A percentile compares a stretch with the other conserved stretches of the same genome.
Evolutionary conservation across 2,888 invertebrate genomes (phyloP).

Genomic region (Lapara coniferarum): DNA sequence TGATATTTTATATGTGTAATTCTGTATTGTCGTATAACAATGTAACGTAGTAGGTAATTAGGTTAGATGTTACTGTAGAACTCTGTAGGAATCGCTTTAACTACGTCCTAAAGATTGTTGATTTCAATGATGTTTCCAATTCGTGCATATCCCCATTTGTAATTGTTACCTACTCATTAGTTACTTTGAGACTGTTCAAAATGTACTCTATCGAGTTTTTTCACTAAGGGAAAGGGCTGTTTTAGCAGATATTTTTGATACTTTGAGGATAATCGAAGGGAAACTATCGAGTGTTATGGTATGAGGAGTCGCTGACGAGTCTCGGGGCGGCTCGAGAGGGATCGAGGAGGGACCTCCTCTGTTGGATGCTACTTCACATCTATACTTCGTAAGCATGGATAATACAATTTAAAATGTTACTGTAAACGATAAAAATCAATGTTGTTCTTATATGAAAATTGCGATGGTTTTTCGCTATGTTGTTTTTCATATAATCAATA

Average conservation of each 20-base stretch:
- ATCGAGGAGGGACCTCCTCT: conserved; percentile 37
- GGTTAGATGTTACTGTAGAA: conserved; percentile 74
- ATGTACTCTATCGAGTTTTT: conserved; percentile 78
- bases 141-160: conserved; percentile 80
- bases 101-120: conserved; percentile 74
- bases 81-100: conserved; percentile 72
- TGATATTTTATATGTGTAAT: conserved; percentile 37
- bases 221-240: conserved; percentile 82
- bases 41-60: conserved; percentile 40
- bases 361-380: conserved; percentile 57
- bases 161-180: conserved; percentile 82
- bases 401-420: conserved; percentile 69
- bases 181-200: conserved; percentile 83
- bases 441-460: conserved; percentile 81
- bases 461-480: conserved; percentile 79
- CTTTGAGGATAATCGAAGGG: conserved; percentile 81
- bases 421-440: conserved; percentile 78
- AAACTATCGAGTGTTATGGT: conserved; percentile 71
- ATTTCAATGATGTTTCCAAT: conserved; percentile 64
- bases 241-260: conserved; percentile 84
- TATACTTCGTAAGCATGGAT: conserved; percentile 71
- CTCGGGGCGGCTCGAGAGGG: conserved; percentile 5
- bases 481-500: conserved; percentile 83
- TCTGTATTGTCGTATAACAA: conserved; percentile 19
- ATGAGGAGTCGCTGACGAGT: conserved; percentile 32